A percentile compares a stretch with the other conserved stretches of the same genome.
Evolutionary conservation across 2,888 invertebrate genomes (phyloP).

Genomic region (Drosophila stalkeri): DNA sequence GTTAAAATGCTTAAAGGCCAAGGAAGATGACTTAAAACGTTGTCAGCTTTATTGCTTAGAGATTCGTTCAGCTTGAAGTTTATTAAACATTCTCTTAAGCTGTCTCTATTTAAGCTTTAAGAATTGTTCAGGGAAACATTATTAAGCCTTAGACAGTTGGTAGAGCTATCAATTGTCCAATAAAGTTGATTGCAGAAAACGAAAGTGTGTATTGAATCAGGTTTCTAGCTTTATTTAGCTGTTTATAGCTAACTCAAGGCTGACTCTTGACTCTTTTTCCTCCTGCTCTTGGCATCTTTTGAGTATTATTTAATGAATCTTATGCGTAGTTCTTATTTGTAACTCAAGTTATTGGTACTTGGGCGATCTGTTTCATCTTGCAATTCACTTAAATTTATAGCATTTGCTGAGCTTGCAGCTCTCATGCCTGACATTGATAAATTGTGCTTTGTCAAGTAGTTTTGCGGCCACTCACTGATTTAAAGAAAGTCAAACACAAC

Average conservation of each 20-base stretch:
- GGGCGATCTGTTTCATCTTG: constrained; percentile 28
- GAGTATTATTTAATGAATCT: neutral
- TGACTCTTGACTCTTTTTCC: neutral
- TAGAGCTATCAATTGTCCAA: too few relatives aligned
- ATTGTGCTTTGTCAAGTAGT: constrained; percentile 43
- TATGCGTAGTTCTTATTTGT: neutral
- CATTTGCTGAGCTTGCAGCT: constrained; percentile 8
- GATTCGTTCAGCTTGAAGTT: neutral
- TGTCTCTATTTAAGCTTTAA: neutral
- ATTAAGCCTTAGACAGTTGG: too few relatives aligned
- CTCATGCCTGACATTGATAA: constrained; percentile 44
- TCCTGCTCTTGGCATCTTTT: neutral
- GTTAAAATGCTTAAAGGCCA: neutral
- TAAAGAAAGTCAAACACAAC: constrained; percentile 18
- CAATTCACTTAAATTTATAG: constrained; percentile 27
- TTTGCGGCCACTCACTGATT: constrained; percentile 33
- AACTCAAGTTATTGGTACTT: constrained; percentile 13
- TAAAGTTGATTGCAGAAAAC: neutral
- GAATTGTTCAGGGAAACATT: too few relatives aligned
- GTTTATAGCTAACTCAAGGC: neutral
- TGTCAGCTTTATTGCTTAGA: neutral
- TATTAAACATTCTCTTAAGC: neutral
- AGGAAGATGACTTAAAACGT: neutral
- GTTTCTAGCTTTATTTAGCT: neutral
- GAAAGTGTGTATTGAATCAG: neutral